phyloP scores from a whole-genome alignment of 2,888 invertebrate genomes.

The Andricus quercusramuli region DNA sequence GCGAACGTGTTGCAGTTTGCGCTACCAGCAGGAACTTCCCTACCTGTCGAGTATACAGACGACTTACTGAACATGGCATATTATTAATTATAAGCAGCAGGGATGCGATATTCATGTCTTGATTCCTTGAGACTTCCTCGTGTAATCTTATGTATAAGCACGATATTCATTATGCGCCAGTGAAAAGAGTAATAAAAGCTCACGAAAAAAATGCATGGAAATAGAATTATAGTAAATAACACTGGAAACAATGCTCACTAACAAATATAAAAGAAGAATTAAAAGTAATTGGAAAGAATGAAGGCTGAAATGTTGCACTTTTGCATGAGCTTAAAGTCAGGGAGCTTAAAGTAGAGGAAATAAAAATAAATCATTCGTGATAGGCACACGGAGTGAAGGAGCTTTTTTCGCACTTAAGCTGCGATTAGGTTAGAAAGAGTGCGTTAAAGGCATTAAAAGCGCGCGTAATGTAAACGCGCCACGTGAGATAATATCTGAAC shows the following conservation, averaged over 20 bases:
- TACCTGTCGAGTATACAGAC: slow-evolving; percentile 70
- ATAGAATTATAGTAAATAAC: background rate
- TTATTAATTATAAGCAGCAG: slow-evolving; percentile 75
- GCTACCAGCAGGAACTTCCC: slow-evolving; percentile 61
- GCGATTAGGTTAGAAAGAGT: slow-evolving; percentile 25
- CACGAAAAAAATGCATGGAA: background rate
- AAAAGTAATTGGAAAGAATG: background rate
- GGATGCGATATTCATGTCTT: slow-evolving; percentile 67
- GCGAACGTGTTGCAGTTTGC: slow-evolving; percentile 57
- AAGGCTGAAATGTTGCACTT: background rate
- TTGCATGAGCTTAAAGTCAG: background rate
- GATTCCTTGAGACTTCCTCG: background rate
- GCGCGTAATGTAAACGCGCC: slow-evolving; percentile 48
- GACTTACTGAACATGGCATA: slow-evolving; percentile 72
- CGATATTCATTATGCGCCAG: slow-evolving; percentile 2
- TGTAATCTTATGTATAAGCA: background rate
- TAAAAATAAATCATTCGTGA: slow-evolving; percentile 16
- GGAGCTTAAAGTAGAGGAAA: slow-evolving; percentile 12
- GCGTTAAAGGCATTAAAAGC: slow-evolving; percentile 30
- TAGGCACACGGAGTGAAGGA: background rate
- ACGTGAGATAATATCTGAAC: slow-evolving; percentile 46
- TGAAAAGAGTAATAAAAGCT: slow-evolving; percentile 1
- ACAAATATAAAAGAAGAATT: no score
- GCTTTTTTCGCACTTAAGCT: background rate
- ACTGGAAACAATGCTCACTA: no score